phyloP scores from a whole-genome alignment of 2,797 vertebrate species.

The Linurgus olivaceus region DNA sequence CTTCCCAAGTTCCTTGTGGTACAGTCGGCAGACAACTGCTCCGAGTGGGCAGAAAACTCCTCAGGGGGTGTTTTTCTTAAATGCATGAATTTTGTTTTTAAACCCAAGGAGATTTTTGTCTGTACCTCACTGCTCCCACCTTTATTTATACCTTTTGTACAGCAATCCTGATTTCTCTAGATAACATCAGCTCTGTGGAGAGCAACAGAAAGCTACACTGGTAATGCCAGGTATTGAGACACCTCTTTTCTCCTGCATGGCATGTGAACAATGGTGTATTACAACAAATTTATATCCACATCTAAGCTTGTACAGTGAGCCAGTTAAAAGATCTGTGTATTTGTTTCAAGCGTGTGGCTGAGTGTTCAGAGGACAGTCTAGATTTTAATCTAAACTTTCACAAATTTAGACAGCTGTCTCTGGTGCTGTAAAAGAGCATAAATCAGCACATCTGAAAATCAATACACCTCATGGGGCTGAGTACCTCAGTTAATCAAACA shows the following conservation, averaged over 20 bases:
- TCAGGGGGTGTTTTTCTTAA: background rate
- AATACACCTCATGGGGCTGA: background rate
- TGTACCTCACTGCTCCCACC: background rate
- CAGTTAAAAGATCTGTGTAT: background rate
- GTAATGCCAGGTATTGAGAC: background rate
- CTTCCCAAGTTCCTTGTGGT: background rate
- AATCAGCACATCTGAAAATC: constrained; percentile 26
- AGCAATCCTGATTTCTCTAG: background rate
- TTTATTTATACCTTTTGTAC: background rate
- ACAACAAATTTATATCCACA: background rate
- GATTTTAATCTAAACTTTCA: constrained; percentile 1
- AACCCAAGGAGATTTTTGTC: background rate
- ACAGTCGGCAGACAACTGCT: background rate
- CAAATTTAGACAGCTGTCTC: background rate
- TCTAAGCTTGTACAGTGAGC: background rate
- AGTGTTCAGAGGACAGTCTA: background rate
- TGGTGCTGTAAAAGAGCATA: background rate
- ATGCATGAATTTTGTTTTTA: background rate
- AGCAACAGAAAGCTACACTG: background rate
- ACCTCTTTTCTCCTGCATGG: background rate
- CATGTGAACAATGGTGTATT: background rate
- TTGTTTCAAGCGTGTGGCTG: background rate
- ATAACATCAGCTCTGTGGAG: background rate
- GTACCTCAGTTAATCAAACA: background rate
- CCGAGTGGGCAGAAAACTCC: background rate